Conservation (phyloP, 2,113 vertebrate genomes). For the Caloenas nicobarica region DNA sequence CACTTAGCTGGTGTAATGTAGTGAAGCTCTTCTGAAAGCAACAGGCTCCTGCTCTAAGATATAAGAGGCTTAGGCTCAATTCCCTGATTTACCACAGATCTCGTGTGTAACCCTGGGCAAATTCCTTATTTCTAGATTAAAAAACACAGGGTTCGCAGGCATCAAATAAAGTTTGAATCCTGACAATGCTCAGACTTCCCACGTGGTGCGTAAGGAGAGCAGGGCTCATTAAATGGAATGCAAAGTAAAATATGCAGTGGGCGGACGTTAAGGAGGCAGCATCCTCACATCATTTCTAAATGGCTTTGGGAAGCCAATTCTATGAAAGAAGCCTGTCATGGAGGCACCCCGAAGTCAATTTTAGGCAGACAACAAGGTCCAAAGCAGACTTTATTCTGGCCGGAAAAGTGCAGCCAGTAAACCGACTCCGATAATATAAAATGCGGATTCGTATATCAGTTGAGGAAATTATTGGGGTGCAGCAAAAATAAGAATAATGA, state of each 20-base stretch:
- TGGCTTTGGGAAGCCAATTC: not conserved
- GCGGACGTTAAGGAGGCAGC: not conserved
- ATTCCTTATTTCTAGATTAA: not conserved
- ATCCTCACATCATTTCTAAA: not conserved
- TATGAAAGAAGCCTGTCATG: not conserved
- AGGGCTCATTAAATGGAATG: not conserved
- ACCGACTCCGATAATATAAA: no score
- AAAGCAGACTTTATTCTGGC: no score
- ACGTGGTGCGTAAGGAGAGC: not conserved
- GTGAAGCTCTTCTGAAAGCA: conserved; percentile 36
- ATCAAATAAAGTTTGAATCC: not conserved
- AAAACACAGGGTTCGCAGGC: not conserved
- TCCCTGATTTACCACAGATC: not conserved
- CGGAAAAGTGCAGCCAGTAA: no score
- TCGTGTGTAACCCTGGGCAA: not conserved
- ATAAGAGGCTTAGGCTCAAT: conserved; percentile 37
- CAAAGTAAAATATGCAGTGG: not conserved
- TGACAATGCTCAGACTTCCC: not conserved
- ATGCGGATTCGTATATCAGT: no score
- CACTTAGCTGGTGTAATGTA: conserved; percentile 18
- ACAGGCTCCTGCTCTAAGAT: not conserved
- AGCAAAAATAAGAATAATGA: no score
- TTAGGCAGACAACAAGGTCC: no score
- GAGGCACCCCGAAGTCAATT: no score
- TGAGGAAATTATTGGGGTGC: no score